These are phyloP conservation scores for Neotoxoptera formosana DNA, from an alignment of 1,140 invertebrate genomes.

Conservation along the genomic window DNA sequence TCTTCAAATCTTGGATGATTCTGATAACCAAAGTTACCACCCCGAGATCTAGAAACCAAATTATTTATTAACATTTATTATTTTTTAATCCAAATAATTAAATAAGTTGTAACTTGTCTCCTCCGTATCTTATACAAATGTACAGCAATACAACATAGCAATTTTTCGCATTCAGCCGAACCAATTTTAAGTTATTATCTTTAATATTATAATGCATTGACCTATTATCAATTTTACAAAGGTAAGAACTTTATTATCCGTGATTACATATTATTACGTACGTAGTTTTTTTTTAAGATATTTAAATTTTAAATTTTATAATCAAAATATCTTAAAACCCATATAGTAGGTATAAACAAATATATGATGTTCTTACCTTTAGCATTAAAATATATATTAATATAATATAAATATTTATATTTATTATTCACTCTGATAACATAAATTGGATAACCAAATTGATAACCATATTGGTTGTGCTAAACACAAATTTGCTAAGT, in stretches of 20 bases:
- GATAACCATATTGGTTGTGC: neutral
- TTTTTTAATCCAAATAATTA: neutral
- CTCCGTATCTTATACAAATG: neutral
- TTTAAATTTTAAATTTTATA: neutral
- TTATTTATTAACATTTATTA: too few species aligned
- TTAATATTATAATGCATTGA: neutral
- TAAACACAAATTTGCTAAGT: neutral
- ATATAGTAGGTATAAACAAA: neutral
- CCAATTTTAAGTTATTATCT: neutral
- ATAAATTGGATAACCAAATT: too few species aligned
- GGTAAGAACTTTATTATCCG: neutral
- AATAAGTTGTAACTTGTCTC: neutral
- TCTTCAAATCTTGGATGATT: too few species aligned
- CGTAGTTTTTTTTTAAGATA: neutral
- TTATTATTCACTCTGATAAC: neutral
- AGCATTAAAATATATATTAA: too few species aligned
- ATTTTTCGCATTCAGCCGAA: neutral
- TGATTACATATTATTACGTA: neutral
- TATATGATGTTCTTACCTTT: too few species aligned
- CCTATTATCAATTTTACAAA: neutral
- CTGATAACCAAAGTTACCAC: too few species aligned
- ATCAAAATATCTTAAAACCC: neutral
- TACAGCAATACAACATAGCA: neutral
- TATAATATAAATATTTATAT: too few species aligned
- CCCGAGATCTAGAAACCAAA: too few species aligned